Evolutionary conservation across 2,113 vertebrate genomes (phyloP).

Genomic region (Panthera leo): DNA sequence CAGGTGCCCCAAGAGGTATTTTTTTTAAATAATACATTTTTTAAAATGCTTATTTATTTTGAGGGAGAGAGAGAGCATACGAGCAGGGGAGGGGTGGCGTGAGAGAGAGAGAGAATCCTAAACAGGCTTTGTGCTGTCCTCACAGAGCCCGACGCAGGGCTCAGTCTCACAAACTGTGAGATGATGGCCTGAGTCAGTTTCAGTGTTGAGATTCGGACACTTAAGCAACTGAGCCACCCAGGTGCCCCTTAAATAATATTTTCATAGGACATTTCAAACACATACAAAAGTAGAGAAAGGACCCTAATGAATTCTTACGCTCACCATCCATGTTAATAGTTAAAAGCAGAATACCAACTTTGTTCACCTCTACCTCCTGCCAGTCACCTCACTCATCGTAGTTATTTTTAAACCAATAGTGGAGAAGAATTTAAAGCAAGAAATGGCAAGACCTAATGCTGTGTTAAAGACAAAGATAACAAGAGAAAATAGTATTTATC

Average conservation of each 20-base stretch:
- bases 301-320: background rate
- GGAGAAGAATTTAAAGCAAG: background rate
- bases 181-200: too few relatives aligned
- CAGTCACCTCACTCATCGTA: background rate
- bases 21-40: background rate
- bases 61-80: too few relatives aligned
- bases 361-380: background rate
- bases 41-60: too few relatives aligned
- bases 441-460: background rate
- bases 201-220: too few relatives aligned
- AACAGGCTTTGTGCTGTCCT: too few relatives aligned
- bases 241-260: background rate
- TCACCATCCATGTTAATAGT: background rate
- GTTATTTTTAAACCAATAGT: background rate
- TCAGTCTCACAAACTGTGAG: too few relatives aligned
- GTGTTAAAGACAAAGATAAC: background rate
- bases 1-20: background rate
- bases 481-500: constrained; percentile 10
- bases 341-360: background rate
- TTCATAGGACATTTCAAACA: background rate
- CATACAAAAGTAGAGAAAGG: background rate
- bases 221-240: too few relatives aligned
- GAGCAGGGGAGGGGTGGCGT: too few relatives aligned
- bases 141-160: too few relatives aligned
- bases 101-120: too few relatives aligned